Evolutionary conservation across 2,113 vertebrate genomes (phyloP), one percentile per base, ranked within the genome.

Genomic region (Corydoras sp.): DNA sequence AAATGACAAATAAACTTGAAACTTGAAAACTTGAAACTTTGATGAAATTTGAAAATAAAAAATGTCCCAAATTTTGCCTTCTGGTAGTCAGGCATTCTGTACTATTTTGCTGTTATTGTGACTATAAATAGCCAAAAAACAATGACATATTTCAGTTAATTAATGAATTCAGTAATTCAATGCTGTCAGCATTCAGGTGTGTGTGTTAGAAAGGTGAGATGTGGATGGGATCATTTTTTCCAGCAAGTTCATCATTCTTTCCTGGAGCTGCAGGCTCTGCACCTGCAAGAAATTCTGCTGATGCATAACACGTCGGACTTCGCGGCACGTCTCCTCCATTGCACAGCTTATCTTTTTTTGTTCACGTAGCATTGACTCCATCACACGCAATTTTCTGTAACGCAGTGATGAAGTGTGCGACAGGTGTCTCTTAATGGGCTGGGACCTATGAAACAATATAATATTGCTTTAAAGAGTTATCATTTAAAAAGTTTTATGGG

Each of bases 251-350:
- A 98, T 97, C 95, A 97, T 98, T 61, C 95, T 91, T 64, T 98
- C 95, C 85, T 99, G 97, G 56, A 99, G 87, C 86, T 98, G 95
- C 77, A 98, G 86, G 78, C 94, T 93, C 85, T 99, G 96, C 72
- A 96, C 92, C 87, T 98, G 95, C 68, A 98, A 88, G 76, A 98
- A 88, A 88, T 94, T 94, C 84, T 99, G 96, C 82, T 98, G 97
- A 76, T 98, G 93, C 84, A 99, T 84, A 79, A 93, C 91, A 5
- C 95, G 90, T 24, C 94, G 92, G 10, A 94, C 93, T 86, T 98
- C 97, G 14, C 94, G 86, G 78, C 95, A 97, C 0, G 92, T 93
- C 85, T 99, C 96, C 82, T 98, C 96, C 80, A 97, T 85, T 10
- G 96, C 94, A 9, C 91, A 90, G 72, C 91, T 92, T 71, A 95